These are phyloP conservation scores for Phataginus tetradactyla DNA, from an alignment of 2,797 vertebrate species.

Conservation along the genomic window DNA sequence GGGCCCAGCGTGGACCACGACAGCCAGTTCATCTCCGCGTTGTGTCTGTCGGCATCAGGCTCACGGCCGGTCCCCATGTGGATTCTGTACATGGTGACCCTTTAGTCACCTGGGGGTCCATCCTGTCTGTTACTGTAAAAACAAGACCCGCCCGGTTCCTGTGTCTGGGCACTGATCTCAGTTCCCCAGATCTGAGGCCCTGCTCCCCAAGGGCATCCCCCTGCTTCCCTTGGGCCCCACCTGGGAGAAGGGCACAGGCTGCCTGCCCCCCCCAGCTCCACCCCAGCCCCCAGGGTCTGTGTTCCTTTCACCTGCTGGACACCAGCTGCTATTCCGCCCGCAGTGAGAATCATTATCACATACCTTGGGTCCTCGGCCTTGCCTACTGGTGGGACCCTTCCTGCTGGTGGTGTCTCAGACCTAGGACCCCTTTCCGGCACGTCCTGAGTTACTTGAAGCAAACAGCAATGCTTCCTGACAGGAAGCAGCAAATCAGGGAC, in stretches of 20 bases:
- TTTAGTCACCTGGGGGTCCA: neutral
- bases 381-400: neutral
- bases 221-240: neutral
- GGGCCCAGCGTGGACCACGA: neutral
- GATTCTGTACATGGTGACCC: neutral
- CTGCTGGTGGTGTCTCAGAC: neutral
- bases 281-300: too few species aligned
- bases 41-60: neutral
- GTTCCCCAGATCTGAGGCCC: neutral
- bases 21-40: accelerated
- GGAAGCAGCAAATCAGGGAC: neutral
- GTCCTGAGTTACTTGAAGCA: neutral
- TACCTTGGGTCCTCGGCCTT: neutral
- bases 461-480: neutral
- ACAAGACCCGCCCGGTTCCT: neutral
- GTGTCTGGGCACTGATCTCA: neutral
- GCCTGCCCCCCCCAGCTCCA: neutral
- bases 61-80: neutral
- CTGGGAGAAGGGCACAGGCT: neutral
- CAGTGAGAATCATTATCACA: neutral
- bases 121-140: neutral
- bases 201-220: neutral
- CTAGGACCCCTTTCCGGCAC: neutral
- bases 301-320: neutral
- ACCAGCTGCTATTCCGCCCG: neutral